Evolutionary conservation across 2,113 vertebrate species (phyloP).

Genomic region (Oriolus oriolus): DNA sequence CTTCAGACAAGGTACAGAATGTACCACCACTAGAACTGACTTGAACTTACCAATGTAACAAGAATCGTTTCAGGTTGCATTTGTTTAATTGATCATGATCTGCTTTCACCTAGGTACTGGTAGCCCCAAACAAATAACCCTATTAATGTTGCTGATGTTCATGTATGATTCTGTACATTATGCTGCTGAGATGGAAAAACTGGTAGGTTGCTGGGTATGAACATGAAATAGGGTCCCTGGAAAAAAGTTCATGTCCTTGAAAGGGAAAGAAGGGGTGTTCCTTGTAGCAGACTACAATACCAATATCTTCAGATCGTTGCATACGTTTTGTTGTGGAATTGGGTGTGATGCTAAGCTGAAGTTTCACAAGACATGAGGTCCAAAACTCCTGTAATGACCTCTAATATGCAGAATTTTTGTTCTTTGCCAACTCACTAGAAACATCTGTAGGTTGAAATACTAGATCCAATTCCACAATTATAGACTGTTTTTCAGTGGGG

Average conservation of each 20-base stretch:
- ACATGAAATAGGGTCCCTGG: not conserved
- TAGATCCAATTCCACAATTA: not conserved
- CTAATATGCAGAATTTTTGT: not conserved
- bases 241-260: not conserved
- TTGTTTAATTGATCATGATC: not conserved
- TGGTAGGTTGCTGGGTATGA: not conserved
- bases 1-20: not conserved
- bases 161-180: not conserved
- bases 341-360: not conserved
- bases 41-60: constrained; percentile 14
- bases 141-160: not conserved
- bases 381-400: not conserved
- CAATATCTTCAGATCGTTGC: not conserved
- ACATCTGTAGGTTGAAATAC: not conserved
- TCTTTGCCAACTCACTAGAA: not conserved
- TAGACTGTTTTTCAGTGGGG: not conserved
- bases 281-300: not conserved
- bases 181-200: not conserved
- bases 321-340: not conserved
- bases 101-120: not conserved
- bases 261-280: not conserved
- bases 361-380: not conserved
- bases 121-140: not conserved
- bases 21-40: constrained; percentile 19
- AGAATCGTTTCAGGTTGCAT: not conserved